Base-by-base conservation (phyloP, 2,797 vertebrate genomes). In the Otolemur crassicaudatus region DNA sequence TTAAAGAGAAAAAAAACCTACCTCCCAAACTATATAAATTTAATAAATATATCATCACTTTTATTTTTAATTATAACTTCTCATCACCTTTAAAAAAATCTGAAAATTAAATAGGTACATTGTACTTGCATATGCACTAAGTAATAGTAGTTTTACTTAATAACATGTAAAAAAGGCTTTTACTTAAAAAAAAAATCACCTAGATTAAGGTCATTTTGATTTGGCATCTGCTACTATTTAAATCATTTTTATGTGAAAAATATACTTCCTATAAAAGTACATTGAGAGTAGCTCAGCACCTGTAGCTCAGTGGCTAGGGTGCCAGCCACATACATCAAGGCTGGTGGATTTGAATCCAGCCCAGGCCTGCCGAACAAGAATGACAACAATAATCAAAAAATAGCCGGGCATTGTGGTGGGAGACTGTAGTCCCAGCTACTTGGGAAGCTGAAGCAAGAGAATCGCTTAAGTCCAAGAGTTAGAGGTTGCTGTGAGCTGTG, bases 71-170 rank as follows among this genome's bases (percentile, higher is more conserved):
- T 34, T 91, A 65, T 37, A 86, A 81, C 9, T 31, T 89, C 40
- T 95, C 81, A 29, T 27, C 89, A 83, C 19, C 29, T 67, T 95
- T 67, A 94, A 87, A 53, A 96, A 92, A 87, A 79, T 61, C 53
- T 73, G 23, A 73, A 90, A 76, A 94, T 61, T 40, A 86, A 92
- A 83, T 19, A 77, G 19, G 70, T 76, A 40, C 4, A 31, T 27
- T 85, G 27, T 75, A 75, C 49, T 37, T n/a, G 2, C 2, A 75
- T 60, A 43, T n/a, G 3, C 2, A 60, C n/a, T n/a, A 69, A 56
- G 6, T 70, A 88, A 95, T 12, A 84, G 56, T 63, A 86, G 40
- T 46, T 81, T 75, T 92, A 31, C 72, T 75, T 63, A 80, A 89
- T 73, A 94, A 89, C 46, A 76, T 49, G 87, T 2, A 69, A n/a